Percentiles rank a stretch among this genome's conserved stretches.
Evolutionary conservation across 1,140 invertebrate genomes (phyloP).

Genomic region (Drosophila equinoxialis): DNA sequence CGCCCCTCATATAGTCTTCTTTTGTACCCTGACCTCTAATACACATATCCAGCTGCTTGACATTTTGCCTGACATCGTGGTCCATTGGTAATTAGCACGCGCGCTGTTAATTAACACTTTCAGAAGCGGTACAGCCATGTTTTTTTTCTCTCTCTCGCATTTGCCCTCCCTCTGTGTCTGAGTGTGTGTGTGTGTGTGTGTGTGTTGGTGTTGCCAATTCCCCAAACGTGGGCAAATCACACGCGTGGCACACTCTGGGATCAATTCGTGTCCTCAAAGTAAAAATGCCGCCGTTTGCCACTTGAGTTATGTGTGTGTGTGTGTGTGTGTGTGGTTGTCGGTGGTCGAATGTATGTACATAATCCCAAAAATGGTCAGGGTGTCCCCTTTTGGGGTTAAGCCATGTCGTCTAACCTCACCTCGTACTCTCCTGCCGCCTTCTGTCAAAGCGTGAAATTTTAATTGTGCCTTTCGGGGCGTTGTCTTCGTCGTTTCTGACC

Average conservation of each 20-base stretch:
- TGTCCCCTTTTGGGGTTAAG: constrained; percentile 59
- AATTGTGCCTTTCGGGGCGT: constrained; percentile 80
- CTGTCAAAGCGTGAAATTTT: constrained; percentile 72
- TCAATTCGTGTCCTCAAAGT: constrained; percentile 48
- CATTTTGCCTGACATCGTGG: constrained; percentile 43
- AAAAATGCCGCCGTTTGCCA: constrained; percentile 55
- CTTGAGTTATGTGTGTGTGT: constrained; percentile 27
- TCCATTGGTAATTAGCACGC: constrained; percentile 63
- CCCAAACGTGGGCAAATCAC: constrained; percentile 57
- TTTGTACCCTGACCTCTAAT: constrained; percentile 33
- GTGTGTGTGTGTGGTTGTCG: constrained; percentile 22
- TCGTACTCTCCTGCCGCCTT: constrained; percentile 1
- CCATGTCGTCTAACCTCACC: not conserved
- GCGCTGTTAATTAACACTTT: constrained; percentile 72
- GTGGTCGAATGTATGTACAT: constrained; percentile 25
- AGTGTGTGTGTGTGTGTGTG: constrained; percentile 24
- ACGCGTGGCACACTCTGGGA: constrained; percentile 57
- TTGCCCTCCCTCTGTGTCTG: constrained; percentile 27
- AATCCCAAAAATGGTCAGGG: constrained; percentile 29
- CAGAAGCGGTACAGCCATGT: constrained; percentile 33
- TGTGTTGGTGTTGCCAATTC: constrained; percentile 52
- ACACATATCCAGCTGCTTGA: constrained; percentile 38
- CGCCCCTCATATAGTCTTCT: not conserved
- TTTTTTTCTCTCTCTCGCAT: not conserved
- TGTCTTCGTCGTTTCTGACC: constrained; percentile 58